Percentiles rank a stretch among this genome's conserved stretches.
phyloP scores from a whole-genome alignment of 2,888 invertebrate genomes.

The Kryphioiulus occultus region DNA sequence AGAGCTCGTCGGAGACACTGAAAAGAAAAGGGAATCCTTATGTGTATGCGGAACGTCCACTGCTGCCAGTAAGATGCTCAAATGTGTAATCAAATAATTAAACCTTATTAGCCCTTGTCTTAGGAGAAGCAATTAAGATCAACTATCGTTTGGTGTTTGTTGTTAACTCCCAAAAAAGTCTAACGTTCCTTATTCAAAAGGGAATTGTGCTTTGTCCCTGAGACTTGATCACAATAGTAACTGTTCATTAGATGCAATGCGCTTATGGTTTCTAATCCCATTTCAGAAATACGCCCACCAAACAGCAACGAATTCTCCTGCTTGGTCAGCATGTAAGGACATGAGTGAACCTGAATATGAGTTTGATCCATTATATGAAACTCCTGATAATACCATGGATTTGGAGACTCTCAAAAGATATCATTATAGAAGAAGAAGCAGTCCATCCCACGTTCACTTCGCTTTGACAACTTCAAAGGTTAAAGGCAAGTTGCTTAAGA shows the following conservation, averaged over 20 bases:
- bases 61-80: not conserved
- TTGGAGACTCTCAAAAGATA: not conserved
- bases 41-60: not conserved
- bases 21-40: conserved; percentile 26
- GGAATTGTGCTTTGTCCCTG: too few species aligned
- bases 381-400: conserved; percentile 39
- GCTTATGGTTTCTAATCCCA: not conserved
- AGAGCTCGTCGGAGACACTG: not conserved
- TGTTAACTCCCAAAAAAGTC: too few species aligned
- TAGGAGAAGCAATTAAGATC: not conserved
- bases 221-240: too few species aligned
- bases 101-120: not conserved
- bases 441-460: conserved; percentile 22
- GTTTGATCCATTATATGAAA: conserved; percentile 33
- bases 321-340: conserved; percentile 22
- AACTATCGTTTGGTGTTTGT: too few species aligned
- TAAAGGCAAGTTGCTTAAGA: not conserved
- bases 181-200: too few species aligned
- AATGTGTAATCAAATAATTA: not conserved
- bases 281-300: conserved; percentile 33
- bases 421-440: conserved; percentile 35
- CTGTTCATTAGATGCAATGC: too few species aligned
- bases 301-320: not conserved
- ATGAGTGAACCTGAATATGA: conserved; percentile 17
- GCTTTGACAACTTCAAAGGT: conserved; percentile 29